A percentile compares a stretch with the other conserved stretches of the same genome.
These are phyloP conservation scores for Thermophis baileyi DNA, from an alignment of 2,113 vertebrate species.

Conservation along the genomic window DNA sequence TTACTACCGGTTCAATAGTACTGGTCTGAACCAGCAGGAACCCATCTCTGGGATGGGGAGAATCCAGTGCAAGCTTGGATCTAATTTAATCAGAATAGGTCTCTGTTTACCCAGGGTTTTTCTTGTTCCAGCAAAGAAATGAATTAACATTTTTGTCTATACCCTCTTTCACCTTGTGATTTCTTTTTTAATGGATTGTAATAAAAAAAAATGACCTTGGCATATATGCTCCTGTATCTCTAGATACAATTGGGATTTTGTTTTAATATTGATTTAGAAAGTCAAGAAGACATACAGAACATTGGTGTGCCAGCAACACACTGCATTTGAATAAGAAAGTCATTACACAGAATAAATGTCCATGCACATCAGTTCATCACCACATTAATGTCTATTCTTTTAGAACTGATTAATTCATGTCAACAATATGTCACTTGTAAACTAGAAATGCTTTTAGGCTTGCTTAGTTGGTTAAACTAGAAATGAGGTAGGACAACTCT, in stretches of 20 bases:
- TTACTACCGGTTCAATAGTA: too few species aligned
- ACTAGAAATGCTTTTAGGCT: neutral
- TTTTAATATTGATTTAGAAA: neutral
- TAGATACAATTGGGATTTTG: neutral
- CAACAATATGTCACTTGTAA: neutral
- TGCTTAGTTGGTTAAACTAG: neutral
- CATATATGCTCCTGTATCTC: slow-evolving; percentile 6
- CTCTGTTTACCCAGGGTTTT: neutral
- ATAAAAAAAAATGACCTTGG: slow-evolving; percentile 12
- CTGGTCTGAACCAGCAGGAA: too few species aligned
- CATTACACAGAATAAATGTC: neutral
- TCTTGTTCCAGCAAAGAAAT: slow-evolving; percentile 9
- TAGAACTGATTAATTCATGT: neutral
- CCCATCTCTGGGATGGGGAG: too few species aligned
- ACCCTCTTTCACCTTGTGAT: neutral
- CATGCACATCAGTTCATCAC: neutral
- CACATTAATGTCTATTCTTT: neutral
- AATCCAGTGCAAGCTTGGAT: neutral
- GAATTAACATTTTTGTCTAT: slow-evolving; percentile 5
- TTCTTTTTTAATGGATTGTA: slow-evolving; percentile 14
- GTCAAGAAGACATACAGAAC: neutral
- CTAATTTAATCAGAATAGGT: neutral
- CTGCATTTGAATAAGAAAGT: neutral
- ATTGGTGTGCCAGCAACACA: neutral
- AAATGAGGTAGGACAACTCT: neutral